Conservation (phyloP, 2,888 invertebrate genomes). For the Cephus spinipes region DNA sequence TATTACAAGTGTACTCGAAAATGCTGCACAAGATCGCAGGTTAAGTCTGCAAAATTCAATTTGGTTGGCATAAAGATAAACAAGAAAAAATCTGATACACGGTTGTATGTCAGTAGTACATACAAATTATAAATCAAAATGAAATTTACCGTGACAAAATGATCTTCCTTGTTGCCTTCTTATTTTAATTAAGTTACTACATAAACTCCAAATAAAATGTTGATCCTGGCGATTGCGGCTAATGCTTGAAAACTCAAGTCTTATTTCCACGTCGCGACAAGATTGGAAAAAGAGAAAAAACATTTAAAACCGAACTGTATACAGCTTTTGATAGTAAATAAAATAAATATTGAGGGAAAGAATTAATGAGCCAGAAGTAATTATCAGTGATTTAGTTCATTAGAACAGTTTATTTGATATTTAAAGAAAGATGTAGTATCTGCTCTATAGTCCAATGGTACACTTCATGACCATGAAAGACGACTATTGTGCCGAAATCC, state of each 20-base stretch:
- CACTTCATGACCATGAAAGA: background rate
- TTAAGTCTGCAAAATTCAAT: background rate
- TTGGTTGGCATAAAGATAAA: background rate
- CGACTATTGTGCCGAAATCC: conserved; percentile 27
- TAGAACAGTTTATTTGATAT: background rate
- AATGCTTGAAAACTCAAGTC: background rate
- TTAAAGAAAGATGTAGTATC: background rate
- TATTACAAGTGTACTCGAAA: background rate
- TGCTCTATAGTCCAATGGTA: background rate
- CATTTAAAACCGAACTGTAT: background rate
- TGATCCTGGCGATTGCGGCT: background rate
- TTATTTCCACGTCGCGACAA: background rate
- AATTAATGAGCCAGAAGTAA: background rate
- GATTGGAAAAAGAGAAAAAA: background rate
- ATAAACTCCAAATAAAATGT: background rate
- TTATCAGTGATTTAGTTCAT: background rate
- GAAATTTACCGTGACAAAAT: background rate
- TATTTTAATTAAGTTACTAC: background rate
- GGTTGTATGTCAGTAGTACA: background rate
- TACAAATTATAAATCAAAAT: background rate
- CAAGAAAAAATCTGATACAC: background rate
- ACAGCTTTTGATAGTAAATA: background rate
- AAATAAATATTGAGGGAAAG: background rate
- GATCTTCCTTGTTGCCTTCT: background rate
- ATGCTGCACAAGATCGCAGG: background rate